Evolutionary conservation across 2,888 invertebrate species (phyloP).

Genomic region (Stramonita haemastoma): DNA sequence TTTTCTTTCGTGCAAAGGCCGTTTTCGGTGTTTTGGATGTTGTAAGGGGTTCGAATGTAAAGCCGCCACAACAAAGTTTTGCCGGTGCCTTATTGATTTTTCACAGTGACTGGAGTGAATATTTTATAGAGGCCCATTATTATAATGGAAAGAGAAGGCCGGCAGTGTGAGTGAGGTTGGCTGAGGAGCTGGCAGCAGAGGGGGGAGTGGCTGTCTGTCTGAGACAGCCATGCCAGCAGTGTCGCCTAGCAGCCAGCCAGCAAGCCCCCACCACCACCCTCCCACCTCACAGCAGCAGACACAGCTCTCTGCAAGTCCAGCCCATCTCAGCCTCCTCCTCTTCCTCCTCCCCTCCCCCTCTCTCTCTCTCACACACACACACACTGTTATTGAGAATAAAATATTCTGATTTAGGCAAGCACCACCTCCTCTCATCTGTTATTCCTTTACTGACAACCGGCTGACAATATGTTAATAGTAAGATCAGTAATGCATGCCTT

Average conservation of each 20-base stretch:
- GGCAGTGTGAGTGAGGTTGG: conserved; percentile 47
- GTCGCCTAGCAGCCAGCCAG: conserved; percentile 29
- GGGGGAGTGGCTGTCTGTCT: conserved; percentile 9
- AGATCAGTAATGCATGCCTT: not conserved
- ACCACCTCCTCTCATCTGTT: not conserved
- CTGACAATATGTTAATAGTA: not conserved
- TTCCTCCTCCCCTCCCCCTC: not conserved
- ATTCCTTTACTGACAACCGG: not conserved
- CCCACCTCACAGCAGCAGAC: not conserved
- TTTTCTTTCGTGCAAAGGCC: not conserved
- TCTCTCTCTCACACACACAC: not conserved
- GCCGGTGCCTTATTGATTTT: conserved; percentile 46
- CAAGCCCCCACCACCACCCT: not conserved
- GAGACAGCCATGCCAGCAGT: conserved; percentile 24
- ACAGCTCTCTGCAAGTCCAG: not conserved
- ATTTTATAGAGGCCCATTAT: conserved; percentile 54
- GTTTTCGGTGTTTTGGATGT: not conserved
- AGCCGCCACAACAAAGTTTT: conserved; percentile 39
- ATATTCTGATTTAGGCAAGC: not conserved
- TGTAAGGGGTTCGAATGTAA: not conserved
- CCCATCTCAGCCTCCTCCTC: not conserved
- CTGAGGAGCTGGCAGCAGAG: too few species aligned
- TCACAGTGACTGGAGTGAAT: conserved; percentile 48
- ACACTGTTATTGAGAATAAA: not conserved
- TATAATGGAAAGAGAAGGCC: conserved; percentile 48